Conservation (phyloP, 2,888 invertebrate species). For the Craniophora ligustri region DNA sequence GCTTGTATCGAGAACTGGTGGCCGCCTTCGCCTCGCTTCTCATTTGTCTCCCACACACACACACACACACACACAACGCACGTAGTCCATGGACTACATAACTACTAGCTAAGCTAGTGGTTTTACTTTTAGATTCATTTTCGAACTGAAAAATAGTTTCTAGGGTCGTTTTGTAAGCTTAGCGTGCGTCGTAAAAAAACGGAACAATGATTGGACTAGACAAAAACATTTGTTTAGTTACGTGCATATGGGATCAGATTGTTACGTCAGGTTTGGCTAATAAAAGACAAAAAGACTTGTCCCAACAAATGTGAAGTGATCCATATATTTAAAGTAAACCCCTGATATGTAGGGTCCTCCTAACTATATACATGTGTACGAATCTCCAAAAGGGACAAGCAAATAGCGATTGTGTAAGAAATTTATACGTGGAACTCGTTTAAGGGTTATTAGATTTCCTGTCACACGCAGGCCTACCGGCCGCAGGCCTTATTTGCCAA, state of each 20-base stretch:
- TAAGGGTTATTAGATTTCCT: constrained; percentile 83
- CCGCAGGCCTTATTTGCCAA: constrained; percentile 80
- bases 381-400: constrained; percentile 67
- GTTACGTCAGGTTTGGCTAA: constrained; percentile 19
- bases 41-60: too few relatives aligned
- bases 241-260: constrained; percentile 17
- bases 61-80: constrained; percentile 14
- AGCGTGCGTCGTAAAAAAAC: constrained; percentile 27
- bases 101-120: background rate
- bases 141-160: constrained; percentile 2
- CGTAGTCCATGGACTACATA: constrained; percentile 18
- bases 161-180: constrained; percentile 8
- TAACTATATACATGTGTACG: constrained; percentile 48
- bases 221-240: constrained; percentile 21
- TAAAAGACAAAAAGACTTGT: constrained; percentile 29
- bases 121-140: background rate
- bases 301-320: constrained; percentile 26
- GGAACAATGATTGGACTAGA: constrained; percentile 4
- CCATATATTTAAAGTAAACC: constrained; percentile 38
- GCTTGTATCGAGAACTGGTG: constrained; percentile 35
- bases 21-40: constrained; percentile 37
- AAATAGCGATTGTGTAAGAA: constrained; percentile 70
- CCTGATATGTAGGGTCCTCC: constrained; percentile 39
- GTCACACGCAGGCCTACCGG: constrained; percentile 77
- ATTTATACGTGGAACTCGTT: constrained; percentile 77